Evolutionary conservation across 1,140 invertebrate species (phyloP).

Genomic region (Micrasema longulum): DNA sequence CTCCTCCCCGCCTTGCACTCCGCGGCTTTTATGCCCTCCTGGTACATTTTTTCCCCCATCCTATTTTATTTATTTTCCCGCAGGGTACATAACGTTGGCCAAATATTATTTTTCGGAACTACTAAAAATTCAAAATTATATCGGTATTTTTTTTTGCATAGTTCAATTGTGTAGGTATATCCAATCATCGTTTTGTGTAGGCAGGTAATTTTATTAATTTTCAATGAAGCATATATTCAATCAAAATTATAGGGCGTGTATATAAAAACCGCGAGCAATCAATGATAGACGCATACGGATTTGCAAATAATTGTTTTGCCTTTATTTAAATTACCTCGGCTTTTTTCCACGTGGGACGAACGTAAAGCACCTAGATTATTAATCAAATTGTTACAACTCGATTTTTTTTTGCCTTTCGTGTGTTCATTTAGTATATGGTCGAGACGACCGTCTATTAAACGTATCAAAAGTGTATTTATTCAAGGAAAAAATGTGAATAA

Average conservation of each 20-base stretch:
- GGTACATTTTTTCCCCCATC: slow-evolving; percentile 32
- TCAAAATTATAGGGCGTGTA: too few species aligned
- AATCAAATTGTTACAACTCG: slow-evolving; percentile 18
- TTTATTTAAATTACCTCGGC: too few species aligned
- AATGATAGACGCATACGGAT: too few species aligned
- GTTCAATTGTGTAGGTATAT: too few species aligned
- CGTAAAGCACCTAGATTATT: background rate
- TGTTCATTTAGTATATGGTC: background rate
- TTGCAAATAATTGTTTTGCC: too few species aligned
- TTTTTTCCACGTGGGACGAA: slow-evolving; percentile 27
- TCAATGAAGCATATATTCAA: too few species aligned
- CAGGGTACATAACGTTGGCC: slow-evolving; percentile 5
- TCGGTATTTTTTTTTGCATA: too few species aligned
- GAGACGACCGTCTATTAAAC: slow-evolving; percentile 10
- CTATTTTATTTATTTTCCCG: slow-evolving; percentile 24
- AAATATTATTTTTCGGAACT: slow-evolving; percentile 1
- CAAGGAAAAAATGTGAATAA: slow-evolving; percentile 8
- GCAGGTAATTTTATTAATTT: too few species aligned
- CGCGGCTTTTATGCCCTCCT: slow-evolving; percentile 40
- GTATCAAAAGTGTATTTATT: slow-evolving; percentile 3
- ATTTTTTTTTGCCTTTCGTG: background rate
- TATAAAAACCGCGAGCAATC: too few species aligned
- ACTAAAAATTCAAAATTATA: too few species aligned
- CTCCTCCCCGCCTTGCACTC: slow-evolving; percentile 36
- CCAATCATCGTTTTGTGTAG: too few species aligned